Evolutionary conservation across 2,797 vertebrate species (phyloP).

Genomic region (Myoxocephalus aenaeus): DNA sequence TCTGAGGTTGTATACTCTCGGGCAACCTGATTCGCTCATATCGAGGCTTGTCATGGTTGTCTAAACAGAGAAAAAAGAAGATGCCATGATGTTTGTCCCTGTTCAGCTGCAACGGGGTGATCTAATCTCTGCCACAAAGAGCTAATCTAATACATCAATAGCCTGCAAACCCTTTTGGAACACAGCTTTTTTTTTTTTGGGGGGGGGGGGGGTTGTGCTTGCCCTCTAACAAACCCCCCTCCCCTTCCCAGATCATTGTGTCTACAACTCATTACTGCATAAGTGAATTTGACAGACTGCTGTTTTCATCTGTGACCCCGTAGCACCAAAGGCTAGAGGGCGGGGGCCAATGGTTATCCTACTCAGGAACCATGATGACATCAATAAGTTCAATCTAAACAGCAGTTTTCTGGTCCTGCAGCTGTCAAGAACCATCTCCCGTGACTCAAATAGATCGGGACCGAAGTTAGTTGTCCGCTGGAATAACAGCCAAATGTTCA

Average conservation of each 20-base stretch:
- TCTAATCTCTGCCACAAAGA: constrained; percentile 60
- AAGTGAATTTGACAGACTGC: constrained; percentile 68
- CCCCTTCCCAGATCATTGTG: constrained; percentile 29
- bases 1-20: constrained; percentile 7
- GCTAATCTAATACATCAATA: constrained; percentile 61
- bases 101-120: constrained; percentile 44
- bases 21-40: constrained; percentile 7
- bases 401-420: constrained; percentile 18
- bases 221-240: constrained; percentile 20
- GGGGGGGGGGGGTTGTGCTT: constrained; percentile 16
- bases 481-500: not conserved
- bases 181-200: constrained; percentile 68
- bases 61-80: constrained; percentile 46
- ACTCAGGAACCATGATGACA: constrained; percentile 45
- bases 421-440: constrained; percentile 21
- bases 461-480: not conserved
- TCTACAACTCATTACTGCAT: constrained; percentile 71
- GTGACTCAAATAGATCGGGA: not conserved
- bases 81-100: constrained; percentile 36
- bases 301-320: constrained; percentile 65
- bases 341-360: constrained; percentile 40
- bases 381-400: constrained; percentile 47
- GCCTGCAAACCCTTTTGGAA: constrained; percentile 69
- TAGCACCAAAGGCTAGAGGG: constrained; percentile 48
- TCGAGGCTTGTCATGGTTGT: constrained; percentile 43